Percentiles rank a stretch among this genome's conserved stretches.
Conservation (phyloP, 1,140 invertebrate genomes). For the Drosophila aff. region DNA sequence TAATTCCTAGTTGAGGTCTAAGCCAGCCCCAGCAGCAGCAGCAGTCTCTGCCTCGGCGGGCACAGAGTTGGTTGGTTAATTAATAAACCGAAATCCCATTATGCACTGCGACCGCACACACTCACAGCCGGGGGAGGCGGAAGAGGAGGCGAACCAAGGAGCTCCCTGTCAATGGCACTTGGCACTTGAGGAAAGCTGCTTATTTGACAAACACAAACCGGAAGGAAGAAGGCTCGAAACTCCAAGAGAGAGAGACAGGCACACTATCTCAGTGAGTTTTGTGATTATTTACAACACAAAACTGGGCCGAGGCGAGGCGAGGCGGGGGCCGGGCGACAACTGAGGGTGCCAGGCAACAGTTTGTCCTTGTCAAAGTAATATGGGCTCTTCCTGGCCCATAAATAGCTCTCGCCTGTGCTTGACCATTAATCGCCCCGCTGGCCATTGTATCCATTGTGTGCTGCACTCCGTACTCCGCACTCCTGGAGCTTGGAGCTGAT, state of each 20-base stretch:
- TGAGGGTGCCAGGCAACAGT: slow-evolving; percentile 35
- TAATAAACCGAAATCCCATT: slow-evolving; percentile 62
- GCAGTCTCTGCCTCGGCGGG: background rate
- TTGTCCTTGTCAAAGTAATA: slow-evolving; percentile 58
- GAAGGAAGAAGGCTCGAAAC: slow-evolving; percentile 18
- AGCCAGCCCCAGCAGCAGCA: background rate
- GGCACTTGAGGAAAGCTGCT: slow-evolving; percentile 62
- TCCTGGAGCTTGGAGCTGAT: background rate
- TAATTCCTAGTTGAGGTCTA: slow-evolving; percentile 38
- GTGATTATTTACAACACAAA: slow-evolving; percentile 61
- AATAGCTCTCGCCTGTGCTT: slow-evolving; percentile 45
- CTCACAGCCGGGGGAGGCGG: background rate
- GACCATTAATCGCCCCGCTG: slow-evolving; percentile 43
- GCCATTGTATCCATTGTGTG: slow-evolving; percentile 36
- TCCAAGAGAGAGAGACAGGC: background rate
- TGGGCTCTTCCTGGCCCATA: slow-evolving; percentile 47
- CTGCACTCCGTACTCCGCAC: slow-evolving; percentile 18
- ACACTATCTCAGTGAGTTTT: slow-evolving; percentile 46
- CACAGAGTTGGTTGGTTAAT: slow-evolving; percentile 36
- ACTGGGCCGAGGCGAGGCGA: background rate
- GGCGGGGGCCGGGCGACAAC: background rate
- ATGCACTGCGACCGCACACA: slow-evolving; percentile 42
- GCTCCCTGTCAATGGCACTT: slow-evolving; percentile 46
- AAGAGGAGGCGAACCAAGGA: slow-evolving; percentile 3
- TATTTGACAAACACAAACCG: slow-evolving; percentile 60